Evolutionary conservation across 2,113 vertebrate genomes (phyloP), one percentile per base, ranked within the genome.

Genomic region (Sturnus vulgaris): DNA sequence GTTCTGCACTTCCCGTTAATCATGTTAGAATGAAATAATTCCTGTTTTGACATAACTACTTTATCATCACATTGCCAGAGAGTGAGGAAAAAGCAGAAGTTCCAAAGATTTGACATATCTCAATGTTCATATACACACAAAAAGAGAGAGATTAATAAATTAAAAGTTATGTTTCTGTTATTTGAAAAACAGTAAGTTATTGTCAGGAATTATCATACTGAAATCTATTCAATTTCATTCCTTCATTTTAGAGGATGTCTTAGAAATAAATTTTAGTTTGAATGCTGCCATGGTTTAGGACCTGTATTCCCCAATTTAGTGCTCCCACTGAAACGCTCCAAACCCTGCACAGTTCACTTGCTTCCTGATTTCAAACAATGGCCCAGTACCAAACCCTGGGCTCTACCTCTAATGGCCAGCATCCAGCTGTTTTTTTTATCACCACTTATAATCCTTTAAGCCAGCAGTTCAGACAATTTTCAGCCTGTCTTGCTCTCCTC

Each of bases 301-400:
- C 21, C 5, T 22, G 6, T 68, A 10, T 37, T 68, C 14, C 9
- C 5, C 46, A 52, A 3, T 33, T 77, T 60, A 33, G 3, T 44
- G 37, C 8, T 60, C 31, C 46, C 46, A 52, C 22, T 68, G 72
- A 33, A 77, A 28, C 25, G 27, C 11, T 59, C 42, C 1, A 0
- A 52, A 77, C 13, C 0, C 0, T 37, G 25, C 0, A 0, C 35
- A 30, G 9, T 28, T 61, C 2, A 0, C 31, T 37, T 20, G 2
- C 14, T 37, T 77, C 27, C 63, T 44, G 44, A 44, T 75, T 83
- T 84, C 25, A 60, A 65, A 12, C 13, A n/a, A 3, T 27, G 13
- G 22, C 14, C 24, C 50, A 64, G 10, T 27, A 68, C 27, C 21
- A 64, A 11, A 9, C 14, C 6, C 8, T 33, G 16, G 15, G 6